phyloP scores from a whole-genome alignment of 2,113 vertebrate species.

The Sminthopsis crassicaudata region DNA sequence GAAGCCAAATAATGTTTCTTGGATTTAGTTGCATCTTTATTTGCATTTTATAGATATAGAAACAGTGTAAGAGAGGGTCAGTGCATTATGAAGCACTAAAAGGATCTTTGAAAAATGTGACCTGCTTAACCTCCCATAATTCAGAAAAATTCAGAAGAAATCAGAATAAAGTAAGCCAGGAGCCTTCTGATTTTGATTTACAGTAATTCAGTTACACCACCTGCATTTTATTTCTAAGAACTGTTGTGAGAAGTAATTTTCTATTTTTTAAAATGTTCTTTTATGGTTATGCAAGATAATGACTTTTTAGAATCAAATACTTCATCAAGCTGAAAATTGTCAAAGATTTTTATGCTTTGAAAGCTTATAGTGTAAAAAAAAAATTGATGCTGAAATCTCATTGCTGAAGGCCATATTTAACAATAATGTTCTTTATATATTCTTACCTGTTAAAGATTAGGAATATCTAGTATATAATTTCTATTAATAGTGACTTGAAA shows the following conservation, averaged over 20 bases:
- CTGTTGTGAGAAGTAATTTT: not conserved
- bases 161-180: not conserved
- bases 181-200: not conserved
- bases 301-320: slow-evolving; percentile 6
- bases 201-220: not conserved
- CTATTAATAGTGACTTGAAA: not conserved
- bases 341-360: not conserved
- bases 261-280: not conserved
- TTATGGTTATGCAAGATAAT: not conserved
- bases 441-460: not conserved
- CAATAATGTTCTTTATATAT: not conserved
- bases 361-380: not conserved
- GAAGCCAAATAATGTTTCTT: not conserved
- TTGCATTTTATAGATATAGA: not conserved
- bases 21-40: not conserved
- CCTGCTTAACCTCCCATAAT: not conserved
- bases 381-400: not conserved
- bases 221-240: not conserved
- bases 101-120: not conserved
- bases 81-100: not conserved
- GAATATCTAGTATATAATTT: not conserved
- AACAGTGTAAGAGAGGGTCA: not conserved
- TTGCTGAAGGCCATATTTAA: not conserved
- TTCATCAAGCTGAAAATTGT: not conserved
- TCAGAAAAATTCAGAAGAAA: not conserved